Evolutionary conservation across 2,797 vertebrate species (phyloP), one percentile per base, ranked within the genome.

Genomic region (Phataginus tricuspis): DNA sequence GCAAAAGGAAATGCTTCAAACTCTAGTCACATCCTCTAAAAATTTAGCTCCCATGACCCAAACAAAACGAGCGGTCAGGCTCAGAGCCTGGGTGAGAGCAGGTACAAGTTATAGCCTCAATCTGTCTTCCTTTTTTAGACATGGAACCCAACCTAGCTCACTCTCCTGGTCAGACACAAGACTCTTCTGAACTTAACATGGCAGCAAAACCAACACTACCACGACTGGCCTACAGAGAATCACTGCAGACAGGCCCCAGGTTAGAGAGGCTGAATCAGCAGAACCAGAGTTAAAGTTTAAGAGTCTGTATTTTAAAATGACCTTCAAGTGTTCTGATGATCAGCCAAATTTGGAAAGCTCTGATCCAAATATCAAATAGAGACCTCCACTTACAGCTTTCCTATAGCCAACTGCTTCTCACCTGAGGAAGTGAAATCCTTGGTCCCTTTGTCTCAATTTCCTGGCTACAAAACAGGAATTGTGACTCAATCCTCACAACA

Each of bases 1-100:
- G 34, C 4, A 0, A 90, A 96, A 98, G 97, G 97, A 98, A 98
- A 98, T 96, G 91, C 95, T 98, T 98, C 95, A 82, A 95, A 94
- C 89, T 93, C 96, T 96, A 98, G 96, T 95, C 91, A 95, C 91
- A 95, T 98, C 96, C 97, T 97, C 95, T 89, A 49, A 61, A 96
- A 94, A 51, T 75, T 96, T 97, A 97, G 97, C 95, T 95, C 84
- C 51, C 84, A 63, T 63, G 51, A 39, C 10, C 27, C 68, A 57
- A 75, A 78, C 27, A 63, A 87, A 83, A 68, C 42, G 14, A 63
- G 13, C 12, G 53, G 31, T 59, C 4, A 85, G 64, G 23, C 49
- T 53, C 13, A 9, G 5, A 53, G 51, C 18, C 15, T 25, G 42
- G 63, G 61, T 42, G 75, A 68, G 15, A 53, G 27, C 37, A 53